Evolutionary conservation across 1,140 invertebrate genomes (phyloP).

Genomic region (Ctenoplectra terminalis): DNA sequence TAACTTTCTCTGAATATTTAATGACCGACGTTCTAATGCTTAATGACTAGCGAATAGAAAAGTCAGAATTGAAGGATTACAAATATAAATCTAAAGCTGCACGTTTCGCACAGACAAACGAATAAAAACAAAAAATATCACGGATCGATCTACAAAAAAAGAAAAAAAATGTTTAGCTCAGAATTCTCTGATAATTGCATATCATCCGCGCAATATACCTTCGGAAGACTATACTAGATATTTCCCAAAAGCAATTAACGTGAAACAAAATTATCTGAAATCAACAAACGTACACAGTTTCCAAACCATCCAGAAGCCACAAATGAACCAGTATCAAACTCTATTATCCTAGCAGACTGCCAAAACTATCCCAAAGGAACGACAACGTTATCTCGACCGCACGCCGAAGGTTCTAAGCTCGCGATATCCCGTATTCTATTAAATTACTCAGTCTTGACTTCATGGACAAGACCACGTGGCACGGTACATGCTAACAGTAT

Average conservation of each 20-base stretch:
- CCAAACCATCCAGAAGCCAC: background rate
- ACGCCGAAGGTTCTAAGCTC: background rate
- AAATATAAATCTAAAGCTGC: no score
- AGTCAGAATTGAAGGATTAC: background rate
- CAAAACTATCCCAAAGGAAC: background rate
- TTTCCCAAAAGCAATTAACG: background rate
- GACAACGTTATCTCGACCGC: background rate
- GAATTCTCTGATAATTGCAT: no score
- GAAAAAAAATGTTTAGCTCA: no score
- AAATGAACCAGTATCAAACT: background rate
- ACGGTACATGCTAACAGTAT: background rate
- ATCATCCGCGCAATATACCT: no score
- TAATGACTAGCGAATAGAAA: background rate
- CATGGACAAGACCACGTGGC: background rate
- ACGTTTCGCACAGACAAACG: no score
- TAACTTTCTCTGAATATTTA: background rate
- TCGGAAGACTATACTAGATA: no score
- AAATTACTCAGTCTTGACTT: constrained; percentile 11
- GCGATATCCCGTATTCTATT: constrained; percentile 19
- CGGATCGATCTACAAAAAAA: no score
- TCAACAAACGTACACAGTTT: background rate
- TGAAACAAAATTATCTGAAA: background rate
- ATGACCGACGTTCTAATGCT: background rate
- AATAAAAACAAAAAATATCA: no score
- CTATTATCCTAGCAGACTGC: background rate